Evolutionary conservation across 2,888 invertebrate species (phyloP).

Genomic region (Drosophila atripex): DNA sequence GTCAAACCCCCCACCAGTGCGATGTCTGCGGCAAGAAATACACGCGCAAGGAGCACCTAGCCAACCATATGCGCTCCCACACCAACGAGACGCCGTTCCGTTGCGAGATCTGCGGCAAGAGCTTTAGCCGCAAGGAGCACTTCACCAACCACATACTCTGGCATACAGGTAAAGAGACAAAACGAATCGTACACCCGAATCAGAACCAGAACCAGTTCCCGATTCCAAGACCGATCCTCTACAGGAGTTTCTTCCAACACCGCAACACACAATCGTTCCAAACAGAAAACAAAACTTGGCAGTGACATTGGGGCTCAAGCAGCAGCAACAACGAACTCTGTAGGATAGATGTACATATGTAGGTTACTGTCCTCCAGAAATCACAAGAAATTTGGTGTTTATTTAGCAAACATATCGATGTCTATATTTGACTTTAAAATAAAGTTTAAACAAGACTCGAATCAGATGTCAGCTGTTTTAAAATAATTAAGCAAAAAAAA

Average conservation of each 20-base stretch:
- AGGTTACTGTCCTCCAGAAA: background rate
- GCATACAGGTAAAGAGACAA: slow-evolving; percentile 89
- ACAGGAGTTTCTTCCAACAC: background rate
- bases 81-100: slow-evolving; percentile 94
- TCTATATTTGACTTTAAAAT: too few relatives aligned
- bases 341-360: background rate
- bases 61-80: slow-evolving; percentile 94
- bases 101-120: slow-evolving; percentile 94
- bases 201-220: background rate
- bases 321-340: slow-evolving; percentile 73
- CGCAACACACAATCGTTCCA: slow-evolving; percentile 18
- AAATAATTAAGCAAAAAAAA: too few relatives aligned
- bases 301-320: slow-evolving; percentile 49
- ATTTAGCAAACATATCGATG: too few relatives aligned
- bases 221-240: slow-evolving; percentile 9
- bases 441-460: too few relatives aligned
- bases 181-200: slow-evolving; percentile 48
- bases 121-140: slow-evolving; percentile 94
- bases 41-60: slow-evolving; percentile 94
- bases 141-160: slow-evolving; percentile 95
- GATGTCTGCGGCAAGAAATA: slow-evolving; percentile 94
- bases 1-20: slow-evolving; percentile 94
- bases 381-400: background rate
- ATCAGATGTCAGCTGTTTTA: too few relatives aligned
- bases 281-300: slow-evolving; percentile 17